Conservation (phyloP, 2,113 vertebrate genomes). For the Todiramphus chloris region DNA sequence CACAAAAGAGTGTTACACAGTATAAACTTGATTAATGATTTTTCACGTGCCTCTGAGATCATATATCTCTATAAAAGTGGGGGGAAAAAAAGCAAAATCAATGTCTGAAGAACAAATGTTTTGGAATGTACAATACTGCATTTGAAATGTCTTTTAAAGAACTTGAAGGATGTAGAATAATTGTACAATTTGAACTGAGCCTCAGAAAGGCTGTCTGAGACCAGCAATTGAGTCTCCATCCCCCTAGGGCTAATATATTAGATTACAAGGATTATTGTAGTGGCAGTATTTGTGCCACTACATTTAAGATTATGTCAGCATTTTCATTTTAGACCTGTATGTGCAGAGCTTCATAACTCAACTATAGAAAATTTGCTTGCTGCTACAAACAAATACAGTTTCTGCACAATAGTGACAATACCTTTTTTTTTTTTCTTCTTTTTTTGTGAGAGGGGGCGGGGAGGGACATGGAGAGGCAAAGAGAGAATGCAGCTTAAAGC, state of each 20-base stretch:
- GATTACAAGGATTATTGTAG: constrained; percentile 51
- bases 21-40: constrained; percentile 63
- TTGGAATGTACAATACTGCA: neutral
- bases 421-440: neutral
- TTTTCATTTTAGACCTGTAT: constrained; percentile 58
- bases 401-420: neutral
- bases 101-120: constrained; percentile 58
- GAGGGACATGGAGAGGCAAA: too few relatives aligned
- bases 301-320: constrained; percentile 53
- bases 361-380: constrained; percentile 37
- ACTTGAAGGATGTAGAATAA: constrained; percentile 44
- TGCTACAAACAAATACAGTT: neutral
- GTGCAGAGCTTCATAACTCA: constrained; percentile 57
- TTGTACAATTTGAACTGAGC: constrained; percentile 46
- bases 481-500: neutral
- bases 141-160: constrained; percentile 53
- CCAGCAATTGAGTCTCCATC: constrained; percentile 28
- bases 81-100: neutral
- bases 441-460: neutral
- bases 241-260: constrained; percentile 55
- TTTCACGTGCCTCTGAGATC: constrained; percentile 51
- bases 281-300: constrained; percentile 51
- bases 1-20: constrained; percentile 15
- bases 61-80: constrained; percentile 44
- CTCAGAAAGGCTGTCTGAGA: constrained; percentile 35